phyloP scores from a whole-genome alignment of 2,113 vertebrate species.

The Platycercus adscitus region DNA sequence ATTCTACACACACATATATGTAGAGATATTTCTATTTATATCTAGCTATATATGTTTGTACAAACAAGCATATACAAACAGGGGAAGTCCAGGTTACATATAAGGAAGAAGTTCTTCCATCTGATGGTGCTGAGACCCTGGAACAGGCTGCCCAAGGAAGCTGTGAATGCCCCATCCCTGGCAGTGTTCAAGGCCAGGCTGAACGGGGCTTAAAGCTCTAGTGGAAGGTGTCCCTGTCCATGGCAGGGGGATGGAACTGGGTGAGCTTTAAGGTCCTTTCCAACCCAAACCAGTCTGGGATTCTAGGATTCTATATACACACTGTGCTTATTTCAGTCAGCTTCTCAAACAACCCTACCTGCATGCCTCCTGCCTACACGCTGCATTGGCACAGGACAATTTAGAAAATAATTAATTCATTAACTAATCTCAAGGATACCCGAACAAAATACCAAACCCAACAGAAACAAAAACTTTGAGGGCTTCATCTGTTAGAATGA shows the following conservation, averaged over 20 bases:
- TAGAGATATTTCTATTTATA: neutral
- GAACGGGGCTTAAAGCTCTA: neutral
- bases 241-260: neutral
- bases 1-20: neutral
- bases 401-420: conserved; percentile 63
- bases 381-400: conserved; percentile 26
- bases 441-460: conserved; percentile 31
- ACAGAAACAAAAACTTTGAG: conserved; percentile 38
- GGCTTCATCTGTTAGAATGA: conserved; percentile 29
- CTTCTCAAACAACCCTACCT: neutral
- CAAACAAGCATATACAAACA: neutral
- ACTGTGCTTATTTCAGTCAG: neutral
- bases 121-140: neutral
- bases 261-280: neutral
- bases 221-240: neutral
- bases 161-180: neutral
- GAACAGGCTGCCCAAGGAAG: neutral
- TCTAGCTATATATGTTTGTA: neutral
- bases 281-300: neutral
- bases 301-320: neutral
- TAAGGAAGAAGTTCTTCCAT: neutral
- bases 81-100: neutral
- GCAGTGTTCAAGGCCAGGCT: neutral
- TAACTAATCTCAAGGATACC: conserved; percentile 65
- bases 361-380: neutral